Conservation (phyloP, 2,797 vertebrate species). For the Darevskia mixta region DNA sequence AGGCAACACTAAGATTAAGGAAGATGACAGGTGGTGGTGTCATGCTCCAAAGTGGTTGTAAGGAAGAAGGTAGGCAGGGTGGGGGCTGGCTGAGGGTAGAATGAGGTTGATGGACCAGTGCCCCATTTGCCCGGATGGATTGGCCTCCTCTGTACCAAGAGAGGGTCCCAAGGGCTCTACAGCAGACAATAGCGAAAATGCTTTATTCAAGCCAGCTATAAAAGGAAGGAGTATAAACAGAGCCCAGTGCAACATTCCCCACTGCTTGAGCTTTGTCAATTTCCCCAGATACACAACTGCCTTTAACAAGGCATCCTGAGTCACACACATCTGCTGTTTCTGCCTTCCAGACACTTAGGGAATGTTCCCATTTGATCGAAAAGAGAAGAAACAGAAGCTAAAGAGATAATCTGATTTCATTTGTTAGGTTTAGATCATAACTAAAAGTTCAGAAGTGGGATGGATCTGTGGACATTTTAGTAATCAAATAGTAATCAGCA, state of each 20-base stretch:
- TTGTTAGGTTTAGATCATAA: slow-evolving; percentile 40
- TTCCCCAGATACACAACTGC: slow-evolving; percentile 48
- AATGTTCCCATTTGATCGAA: slow-evolving; percentile 30
- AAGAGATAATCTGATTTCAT: slow-evolving; percentile 22
- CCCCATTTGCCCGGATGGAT: no score
- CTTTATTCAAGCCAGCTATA: slow-evolving; percentile 49
- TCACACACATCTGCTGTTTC: slow-evolving; percentile 27
- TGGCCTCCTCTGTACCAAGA: neutral
- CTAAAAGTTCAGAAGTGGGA: slow-evolving; percentile 27
- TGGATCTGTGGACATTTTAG: neutral
- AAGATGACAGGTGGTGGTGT: no score
- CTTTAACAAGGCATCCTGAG: slow-evolving; percentile 32
- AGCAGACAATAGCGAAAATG: slow-evolving; percentile 36
- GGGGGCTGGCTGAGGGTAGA: no score
- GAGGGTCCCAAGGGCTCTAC: neutral
- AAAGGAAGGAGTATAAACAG: slow-evolving; percentile 71
- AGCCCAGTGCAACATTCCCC: slow-evolving; percentile 58
- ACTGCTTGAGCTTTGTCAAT: slow-evolving; percentile 26
- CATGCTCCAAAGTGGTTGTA: no score
- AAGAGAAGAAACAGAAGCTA: slow-evolving; percentile 50
- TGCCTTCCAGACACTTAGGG: slow-evolving; percentile 65
- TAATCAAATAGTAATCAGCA: neutral
- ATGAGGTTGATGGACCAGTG: no score
- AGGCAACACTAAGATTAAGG: no score
- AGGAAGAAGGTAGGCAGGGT: no score